A percentile compares a stretch with the other conserved stretches of the same genome.
These are phyloP conservation scores for Cephalopachus bancanus DNA, from an alignment of 2,797 vertebrate genomes.

Conservation along the genomic window DNA sequence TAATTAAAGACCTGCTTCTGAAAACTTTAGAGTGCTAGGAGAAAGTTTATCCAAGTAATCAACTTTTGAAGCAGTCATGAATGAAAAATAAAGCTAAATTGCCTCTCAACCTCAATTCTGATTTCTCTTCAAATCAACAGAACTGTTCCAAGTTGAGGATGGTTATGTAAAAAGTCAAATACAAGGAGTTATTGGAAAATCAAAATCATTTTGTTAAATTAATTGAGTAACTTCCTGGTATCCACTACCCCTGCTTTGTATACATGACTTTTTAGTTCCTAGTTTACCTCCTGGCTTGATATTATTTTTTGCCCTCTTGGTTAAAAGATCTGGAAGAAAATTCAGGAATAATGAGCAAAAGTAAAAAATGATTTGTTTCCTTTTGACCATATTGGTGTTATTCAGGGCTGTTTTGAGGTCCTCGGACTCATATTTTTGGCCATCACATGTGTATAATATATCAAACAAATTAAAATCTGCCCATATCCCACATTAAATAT, in stretches of 20 bases:
- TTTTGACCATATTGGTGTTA: slow-evolving; percentile 48
- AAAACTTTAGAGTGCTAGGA: not conserved
- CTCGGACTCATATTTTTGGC: slow-evolving; percentile 39
- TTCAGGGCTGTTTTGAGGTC: slow-evolving; percentile 13
- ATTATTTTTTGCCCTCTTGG: slow-evolving; percentile 24
- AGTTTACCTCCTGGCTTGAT: not conserved
- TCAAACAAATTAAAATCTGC: slow-evolving; percentile 67
- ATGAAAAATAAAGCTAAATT: slow-evolving; percentile 51
- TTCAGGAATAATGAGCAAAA: slow-evolving; percentile 51
- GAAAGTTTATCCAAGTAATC: not conserved
- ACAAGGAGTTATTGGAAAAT: slow-evolving; percentile 46
- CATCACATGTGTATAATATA: not conserved
- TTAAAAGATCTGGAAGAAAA: not conserved
- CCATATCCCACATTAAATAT: slow-evolving; percentile 45
- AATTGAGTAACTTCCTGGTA: not conserved
- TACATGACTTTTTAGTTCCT: not conserved
- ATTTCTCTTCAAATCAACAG: slow-evolving; percentile 34
- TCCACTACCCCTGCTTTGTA: not conserved
- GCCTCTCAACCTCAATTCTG: not conserved
- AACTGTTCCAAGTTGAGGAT: slow-evolving; percentile 38
- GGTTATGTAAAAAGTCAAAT: slow-evolving; percentile 30
- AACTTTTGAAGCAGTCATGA: slow-evolving; percentile 2
- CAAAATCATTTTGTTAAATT: slow-evolving; percentile 55
- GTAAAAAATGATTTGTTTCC: not conserved
- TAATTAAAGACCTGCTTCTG: slow-evolving; percentile 39